Base-by-base conservation (phyloP, 2,888 invertebrate species). In the Stegana nigrithorax region DNA sequence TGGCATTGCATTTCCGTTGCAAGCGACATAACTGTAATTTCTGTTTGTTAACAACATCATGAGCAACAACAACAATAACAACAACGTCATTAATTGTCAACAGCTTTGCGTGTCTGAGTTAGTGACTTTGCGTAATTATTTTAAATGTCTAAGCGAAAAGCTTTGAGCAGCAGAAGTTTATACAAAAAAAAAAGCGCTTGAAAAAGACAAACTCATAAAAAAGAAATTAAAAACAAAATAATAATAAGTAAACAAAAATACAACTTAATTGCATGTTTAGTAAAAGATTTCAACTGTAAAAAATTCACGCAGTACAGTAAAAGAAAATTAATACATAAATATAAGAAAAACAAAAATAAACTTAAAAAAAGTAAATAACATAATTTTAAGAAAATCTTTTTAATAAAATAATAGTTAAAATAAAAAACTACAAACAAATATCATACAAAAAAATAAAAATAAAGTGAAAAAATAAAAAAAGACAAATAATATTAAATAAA, bases 1-100 rank as follows among this genome's bases (percentile, higher is more conserved):
- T 73, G 67, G 67, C 67, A 74, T 67, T 68, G 75, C 53, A 61
- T 73, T 76, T 76, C 75, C 80, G 78, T 62, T 76, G 19, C 39
- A 36, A 47, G 59, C 62, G 59, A 65, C 67, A 71, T 70, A 71
- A 76, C 74, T 68, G 65, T 69, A 65, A 67, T 74, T 76, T 70
- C 68, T 70, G 66, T 68, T 53, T 53, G 23, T 29, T 64, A 26
- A 60, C 57, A 51, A 21, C 14, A 19, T 27, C 51, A 8, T 14
- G 4, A 39, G 4, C 58, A 39, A 65, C 55, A 63, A 29, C 32
- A 53, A 7, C 60, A 55, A 39, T 60, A 65, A 62, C 62, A 60
- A 39, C 39, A 60, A 51, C 27, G 62, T 55, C 21, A 62, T 58
- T 57, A 45, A 47, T 61, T 69, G 69, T 65, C 65, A 71, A 69